Percentiles rank a stretch among this genome's conserved stretches.
These are phyloP conservation scores for Bettongia penicillata DNA, from an alignment of 2,113 vertebrate genomes.

Conservation along the genomic window DNA sequence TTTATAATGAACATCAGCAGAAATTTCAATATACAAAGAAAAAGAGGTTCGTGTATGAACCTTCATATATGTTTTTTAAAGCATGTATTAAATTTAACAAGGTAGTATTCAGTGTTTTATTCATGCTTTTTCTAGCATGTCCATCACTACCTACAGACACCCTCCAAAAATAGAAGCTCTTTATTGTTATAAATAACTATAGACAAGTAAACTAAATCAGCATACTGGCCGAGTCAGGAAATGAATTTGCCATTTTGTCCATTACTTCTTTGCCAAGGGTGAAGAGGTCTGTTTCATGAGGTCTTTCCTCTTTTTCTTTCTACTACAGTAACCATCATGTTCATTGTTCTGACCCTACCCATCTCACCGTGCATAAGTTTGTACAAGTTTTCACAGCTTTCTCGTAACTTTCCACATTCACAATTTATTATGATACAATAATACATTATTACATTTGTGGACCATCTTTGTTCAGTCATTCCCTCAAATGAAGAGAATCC, in stretches of 20 bases:
- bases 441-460: not conserved
- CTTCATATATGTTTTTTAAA: not conserved
- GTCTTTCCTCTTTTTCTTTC: not conserved
- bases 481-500: not conserved
- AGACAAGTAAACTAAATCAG: not conserved
- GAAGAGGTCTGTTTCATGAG: not conserved
- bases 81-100: not conserved
- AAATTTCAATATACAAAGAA: not conserved
- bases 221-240: not conserved
- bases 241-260: not conserved
- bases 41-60: not conserved
- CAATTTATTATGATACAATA: not conserved
- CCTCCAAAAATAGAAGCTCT: not conserved
- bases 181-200: not conserved
- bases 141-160: not conserved
- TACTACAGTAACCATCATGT: not conserved
- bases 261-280: not conserved
- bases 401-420: not conserved
- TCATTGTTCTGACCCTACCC: not conserved
- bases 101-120: not conserved
- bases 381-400: not conserved
- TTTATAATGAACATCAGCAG: not conserved
- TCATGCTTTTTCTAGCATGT: not conserved
- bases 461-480: not conserved
- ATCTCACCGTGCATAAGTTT: not conserved